Evolutionary conservation across 2,888 invertebrate genomes (phyloP).

Genomic region (Drosophila pseudotalamancana): DNA sequence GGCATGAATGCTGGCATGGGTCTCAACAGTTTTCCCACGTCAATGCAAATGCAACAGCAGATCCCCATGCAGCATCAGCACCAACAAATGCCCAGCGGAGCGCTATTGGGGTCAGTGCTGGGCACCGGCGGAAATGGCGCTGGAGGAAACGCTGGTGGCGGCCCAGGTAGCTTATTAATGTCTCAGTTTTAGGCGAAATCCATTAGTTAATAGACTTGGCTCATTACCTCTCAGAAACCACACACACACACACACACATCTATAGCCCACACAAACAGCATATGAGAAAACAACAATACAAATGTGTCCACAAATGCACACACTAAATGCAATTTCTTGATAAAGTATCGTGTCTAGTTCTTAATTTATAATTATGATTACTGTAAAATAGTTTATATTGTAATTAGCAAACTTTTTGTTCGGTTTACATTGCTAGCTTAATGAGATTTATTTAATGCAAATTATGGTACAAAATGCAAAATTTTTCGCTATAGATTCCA

Average conservation of each 20-base stretch:
- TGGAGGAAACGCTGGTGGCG: slow-evolving; percentile 58
- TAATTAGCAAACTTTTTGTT: slow-evolving; percentile 76
- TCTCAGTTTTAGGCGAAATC: slow-evolving; percentile 78
- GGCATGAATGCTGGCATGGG: slow-evolving; percentile 61
- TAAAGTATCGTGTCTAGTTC: slow-evolving; percentile 68
- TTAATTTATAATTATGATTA: slow-evolving; percentile 67
- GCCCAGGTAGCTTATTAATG: slow-evolving; percentile 83
- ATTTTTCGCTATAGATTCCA: slow-evolving; percentile 61
- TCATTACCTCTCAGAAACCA: slow-evolving; percentile 63
- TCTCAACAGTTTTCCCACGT: slow-evolving; percentile 65
- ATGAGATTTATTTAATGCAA: slow-evolving; percentile 77
- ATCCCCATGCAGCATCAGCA: slow-evolving; percentile 62
- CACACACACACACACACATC: slow-evolving; percentile 18
- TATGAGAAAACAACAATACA: slow-evolving; percentile 9
- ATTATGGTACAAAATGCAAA: slow-evolving; percentile 73
- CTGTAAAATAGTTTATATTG: slow-evolving; percentile 73
- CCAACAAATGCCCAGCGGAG: slow-evolving; percentile 69
- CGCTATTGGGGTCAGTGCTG: slow-evolving; percentile 61
- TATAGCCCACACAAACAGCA: slow-evolving; percentile 9
- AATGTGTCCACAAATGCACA: slow-evolving; percentile 39
- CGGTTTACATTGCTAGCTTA: slow-evolving; percentile 66
- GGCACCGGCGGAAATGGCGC: slow-evolving; percentile 53
- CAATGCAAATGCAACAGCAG: slow-evolving; percentile 75
- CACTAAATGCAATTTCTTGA: slow-evolving; percentile 72
- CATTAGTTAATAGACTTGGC: slow-evolving; percentile 76